Percentiles rank a stretch among this genome's conserved stretches.
Evolutionary conservation across 2,113 vertebrate genomes (phyloP).

Genomic region (Paedocypris sp.): DNA sequence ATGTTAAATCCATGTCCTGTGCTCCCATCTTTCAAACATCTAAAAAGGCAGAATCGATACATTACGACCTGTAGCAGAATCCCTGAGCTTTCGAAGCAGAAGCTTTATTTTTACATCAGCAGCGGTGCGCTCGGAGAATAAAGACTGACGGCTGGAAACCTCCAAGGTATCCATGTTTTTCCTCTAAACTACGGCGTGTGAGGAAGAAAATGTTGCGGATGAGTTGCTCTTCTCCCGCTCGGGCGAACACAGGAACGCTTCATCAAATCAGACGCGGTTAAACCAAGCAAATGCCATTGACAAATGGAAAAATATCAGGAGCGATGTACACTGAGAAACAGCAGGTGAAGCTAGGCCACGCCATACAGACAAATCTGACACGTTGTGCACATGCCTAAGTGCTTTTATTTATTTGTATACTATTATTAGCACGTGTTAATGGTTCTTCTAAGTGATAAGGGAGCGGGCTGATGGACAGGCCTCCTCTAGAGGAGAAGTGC

Average conservation of each 20-base stretch:
- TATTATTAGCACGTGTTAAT: no score
- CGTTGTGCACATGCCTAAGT: background rate
- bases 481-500: no score
- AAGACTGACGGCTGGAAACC: background rate
- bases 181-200: background rate
- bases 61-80: no score
- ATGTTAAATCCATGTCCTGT: no score
- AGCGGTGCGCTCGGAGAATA: background rate
- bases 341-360: background rate
- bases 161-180: background rate
- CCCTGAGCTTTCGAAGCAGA: no score
- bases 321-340: background rate
- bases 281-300: constrained; percentile 8
- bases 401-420: background rate
- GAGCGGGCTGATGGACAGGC: no score
- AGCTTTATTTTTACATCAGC: no score
- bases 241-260: background rate
- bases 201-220: background rate
- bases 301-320: constrained; percentile 3
- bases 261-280: constrained; percentile 8
- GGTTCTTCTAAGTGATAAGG: no score
- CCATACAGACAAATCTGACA: background rate
- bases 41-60: no score
- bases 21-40: no score
- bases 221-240: background rate